These are phyloP conservation scores for Chanos chanos DNA, from an alignment of 2,797 vertebrate species.

Conservation along the genomic window DNA sequence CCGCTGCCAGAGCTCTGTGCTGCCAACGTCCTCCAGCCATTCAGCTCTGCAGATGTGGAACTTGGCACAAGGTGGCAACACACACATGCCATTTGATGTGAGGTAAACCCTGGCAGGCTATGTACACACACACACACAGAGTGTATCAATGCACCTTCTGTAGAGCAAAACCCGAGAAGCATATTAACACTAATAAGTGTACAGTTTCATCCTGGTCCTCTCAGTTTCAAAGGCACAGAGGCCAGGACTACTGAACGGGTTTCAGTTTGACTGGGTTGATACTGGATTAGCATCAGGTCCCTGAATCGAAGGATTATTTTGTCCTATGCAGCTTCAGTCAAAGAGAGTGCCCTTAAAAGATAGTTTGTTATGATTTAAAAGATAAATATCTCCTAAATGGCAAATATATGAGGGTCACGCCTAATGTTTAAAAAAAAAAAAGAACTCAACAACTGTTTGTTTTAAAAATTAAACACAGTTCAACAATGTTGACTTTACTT, in stretches of 20 bases:
- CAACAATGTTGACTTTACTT: slow-evolving; percentile 9
- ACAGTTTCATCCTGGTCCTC: slow-evolving; percentile 27
- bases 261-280: slow-evolving; percentile 1
- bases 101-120: background rate
- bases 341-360: too few species aligned
- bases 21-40: background rate
- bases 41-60: slow-evolving; percentile 46
- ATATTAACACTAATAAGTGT: slow-evolving; percentile 4
- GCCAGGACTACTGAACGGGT: slow-evolving; percentile 20
- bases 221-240: slow-evolving; percentile 19
- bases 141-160: slow-evolving; percentile 23
- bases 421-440: background rate
- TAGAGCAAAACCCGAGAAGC: slow-evolving; percentile 18
- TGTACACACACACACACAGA: slow-evolving; percentile 22
- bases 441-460: background rate
- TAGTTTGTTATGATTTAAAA: too few species aligned
- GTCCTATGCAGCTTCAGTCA: too few species aligned
- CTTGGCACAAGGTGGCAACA: slow-evolving; percentile 36
- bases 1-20: slow-evolving; percentile 7
- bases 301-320: background rate
- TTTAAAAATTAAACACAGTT: slow-evolving; percentile 15
- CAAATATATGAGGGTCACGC: too few species aligned
- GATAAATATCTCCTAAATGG: too few species aligned
- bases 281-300: background rate
- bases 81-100: slow-evolving; percentile 21